Evolutionary conservation across 2,888 invertebrate genomes (phyloP).

Genomic region (Metalampra italica): DNA sequence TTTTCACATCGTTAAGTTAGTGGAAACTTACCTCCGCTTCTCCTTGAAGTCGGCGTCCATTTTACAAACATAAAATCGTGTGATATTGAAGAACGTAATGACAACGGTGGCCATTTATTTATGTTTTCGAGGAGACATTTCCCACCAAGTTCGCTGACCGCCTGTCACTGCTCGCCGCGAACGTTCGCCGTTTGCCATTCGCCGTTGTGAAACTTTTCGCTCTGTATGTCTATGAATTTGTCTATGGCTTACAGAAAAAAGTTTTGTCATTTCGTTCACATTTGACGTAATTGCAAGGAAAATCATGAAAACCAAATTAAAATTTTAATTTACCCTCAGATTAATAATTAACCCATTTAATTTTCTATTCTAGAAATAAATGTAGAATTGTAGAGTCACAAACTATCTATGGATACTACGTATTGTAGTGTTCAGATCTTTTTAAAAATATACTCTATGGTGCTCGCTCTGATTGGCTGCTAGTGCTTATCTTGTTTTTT

Average conservation of each 20-base stretch:
- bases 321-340: no score
- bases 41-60: conserved; percentile 65
- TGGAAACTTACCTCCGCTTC: conserved; percentile 45
- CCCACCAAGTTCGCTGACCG: conserved; percentile 33
- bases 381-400: no score
- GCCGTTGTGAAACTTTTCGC: conserved; percentile 3
- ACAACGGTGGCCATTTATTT: conserved; percentile 77
- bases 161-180: conserved; percentile 26
- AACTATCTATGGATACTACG: no score
- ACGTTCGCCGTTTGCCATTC: conserved; percentile 15
- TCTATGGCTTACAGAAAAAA: conserved; percentile 22
- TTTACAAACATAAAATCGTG: conserved; percentile 61
- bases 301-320: no score
- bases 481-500: no score
- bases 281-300: no score
- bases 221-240: conserved; percentile 16
- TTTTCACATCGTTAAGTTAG: conserved; percentile 3
- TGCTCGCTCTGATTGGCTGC: no score
- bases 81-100: conserved; percentile 68
- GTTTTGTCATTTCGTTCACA: no score
- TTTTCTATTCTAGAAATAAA: no score
- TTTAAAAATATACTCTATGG: no score
- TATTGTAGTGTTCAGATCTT: no score
- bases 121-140: conserved; percentile 65
- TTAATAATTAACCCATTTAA: no score